phyloP scores from a whole-genome alignment of 2,113 vertebrate species.

The Camelus dromedarius region DNA sequence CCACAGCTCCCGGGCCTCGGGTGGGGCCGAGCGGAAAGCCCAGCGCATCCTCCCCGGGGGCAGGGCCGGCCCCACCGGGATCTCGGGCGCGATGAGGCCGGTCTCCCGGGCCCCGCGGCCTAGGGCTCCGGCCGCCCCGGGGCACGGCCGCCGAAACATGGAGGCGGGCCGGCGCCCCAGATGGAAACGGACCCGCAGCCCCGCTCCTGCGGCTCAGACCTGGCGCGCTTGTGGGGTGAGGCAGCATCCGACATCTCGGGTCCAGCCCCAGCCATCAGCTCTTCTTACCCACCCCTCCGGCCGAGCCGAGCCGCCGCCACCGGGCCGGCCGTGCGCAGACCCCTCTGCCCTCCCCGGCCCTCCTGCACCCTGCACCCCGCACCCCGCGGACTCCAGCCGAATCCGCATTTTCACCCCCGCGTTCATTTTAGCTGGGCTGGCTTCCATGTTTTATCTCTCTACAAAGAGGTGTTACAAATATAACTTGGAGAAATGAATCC shows the following conservation, averaged over 20 bases:
- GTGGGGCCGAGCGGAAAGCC: neutral
- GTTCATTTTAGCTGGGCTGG: neutral
- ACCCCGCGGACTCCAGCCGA: neutral
- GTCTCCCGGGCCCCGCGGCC: constrained; percentile 48
- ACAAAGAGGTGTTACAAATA: neutral
- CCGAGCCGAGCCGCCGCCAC: neutral
- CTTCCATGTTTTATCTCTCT: neutral
- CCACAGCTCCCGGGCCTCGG: neutral
- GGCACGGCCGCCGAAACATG: constrained; percentile 10
- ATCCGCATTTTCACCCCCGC: neutral
- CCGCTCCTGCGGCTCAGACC: neutral
- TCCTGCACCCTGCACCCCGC: neutral
- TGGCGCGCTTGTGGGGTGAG: constrained; percentile 3
- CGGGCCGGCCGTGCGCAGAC: neutral
- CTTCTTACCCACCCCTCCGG: neutral
- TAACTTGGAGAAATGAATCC: neutral
- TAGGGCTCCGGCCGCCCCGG: constrained; percentile 31
- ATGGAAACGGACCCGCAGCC: constrained; percentile 43
- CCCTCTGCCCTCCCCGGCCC: neutral
- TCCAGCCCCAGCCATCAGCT: neutral
- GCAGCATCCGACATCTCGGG: neutral
- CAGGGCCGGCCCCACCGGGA: neutral
- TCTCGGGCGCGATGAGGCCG: neutral
- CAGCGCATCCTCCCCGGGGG: neutral
- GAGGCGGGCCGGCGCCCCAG: constrained; percentile 40